Conservation (phyloP, 2,888 invertebrate species). For the Drosophila sordidapex region DNA sequence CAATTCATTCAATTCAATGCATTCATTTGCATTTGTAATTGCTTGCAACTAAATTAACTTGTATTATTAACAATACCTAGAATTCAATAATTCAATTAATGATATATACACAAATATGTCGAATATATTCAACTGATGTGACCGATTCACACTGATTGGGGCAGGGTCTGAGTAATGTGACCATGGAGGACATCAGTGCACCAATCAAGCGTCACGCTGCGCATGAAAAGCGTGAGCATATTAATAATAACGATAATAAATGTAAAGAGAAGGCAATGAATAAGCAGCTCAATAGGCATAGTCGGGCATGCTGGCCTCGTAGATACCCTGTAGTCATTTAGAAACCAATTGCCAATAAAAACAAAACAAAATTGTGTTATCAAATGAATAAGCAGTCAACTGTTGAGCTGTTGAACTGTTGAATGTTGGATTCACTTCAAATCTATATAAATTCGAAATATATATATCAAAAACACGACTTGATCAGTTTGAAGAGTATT, state of each 20-base stretch:
- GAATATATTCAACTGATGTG: neutral
- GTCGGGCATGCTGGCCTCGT: neutral
- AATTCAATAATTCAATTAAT: neutral
- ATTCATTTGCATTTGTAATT: constrained; percentile 6
- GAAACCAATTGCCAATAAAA: neutral
- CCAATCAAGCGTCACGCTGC: neutral
- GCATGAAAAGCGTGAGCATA: constrained; percentile 12
- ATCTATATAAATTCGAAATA: neutral
- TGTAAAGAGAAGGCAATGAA: neutral
- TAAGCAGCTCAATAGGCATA: neutral
- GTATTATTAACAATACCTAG: neutral
- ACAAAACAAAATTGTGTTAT: neutral
- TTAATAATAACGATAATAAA: neutral
- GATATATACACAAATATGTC: neutral
- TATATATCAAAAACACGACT: neutral
- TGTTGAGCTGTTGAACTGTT: neutral
- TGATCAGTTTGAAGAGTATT: neutral
- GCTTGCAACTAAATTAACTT: neutral
- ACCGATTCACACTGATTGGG: neutral
- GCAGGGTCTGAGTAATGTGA: constrained; percentile 10
- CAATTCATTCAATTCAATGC: neutral
- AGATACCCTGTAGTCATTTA: neutral
- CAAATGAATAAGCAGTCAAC: neutral
- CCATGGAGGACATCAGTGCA: constrained; percentile 19
- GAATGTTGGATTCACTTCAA: neutral